Percentiles rank a stretch among this genome's conserved stretches.
These are phyloP conservation scores for Drosophila sordidula DNA, from an alignment of 2,888 invertebrate genomes.

Conservation along the genomic window DNA sequence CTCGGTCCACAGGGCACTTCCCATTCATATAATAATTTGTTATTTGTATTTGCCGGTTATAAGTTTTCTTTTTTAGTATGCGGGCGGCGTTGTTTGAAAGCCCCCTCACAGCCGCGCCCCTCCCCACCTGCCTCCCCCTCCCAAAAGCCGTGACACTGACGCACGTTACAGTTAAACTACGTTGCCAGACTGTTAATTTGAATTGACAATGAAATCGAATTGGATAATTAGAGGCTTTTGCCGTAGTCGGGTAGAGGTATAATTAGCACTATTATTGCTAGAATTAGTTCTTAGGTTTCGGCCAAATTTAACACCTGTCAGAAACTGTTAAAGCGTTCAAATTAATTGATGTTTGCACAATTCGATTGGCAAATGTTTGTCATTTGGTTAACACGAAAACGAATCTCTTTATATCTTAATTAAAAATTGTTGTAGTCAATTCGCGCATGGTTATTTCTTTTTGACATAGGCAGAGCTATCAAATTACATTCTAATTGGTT, in stretches of 20 bases:
- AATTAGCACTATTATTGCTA: slow-evolving; percentile 36
- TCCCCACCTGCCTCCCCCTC: slow-evolving; percentile 3
- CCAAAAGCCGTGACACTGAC: slow-evolving; percentile 43
- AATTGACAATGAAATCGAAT: slow-evolving; percentile 61
- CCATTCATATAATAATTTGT: neutral
- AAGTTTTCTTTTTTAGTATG: slow-evolving; percentile 27
- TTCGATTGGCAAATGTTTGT: slow-evolving; percentile 22
- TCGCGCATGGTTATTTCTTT: neutral
- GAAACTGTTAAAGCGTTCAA: slow-evolving; percentile 27
- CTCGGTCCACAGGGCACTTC: neutral
- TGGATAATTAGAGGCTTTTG: slow-evolving; percentile 37
- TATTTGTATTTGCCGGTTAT: neutral
- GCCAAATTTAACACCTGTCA: slow-evolving; percentile 31
- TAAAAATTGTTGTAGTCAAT: slow-evolving; percentile 28
- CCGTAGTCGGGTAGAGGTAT: slow-evolving; percentile 5
- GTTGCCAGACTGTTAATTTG: slow-evolving; percentile 59
- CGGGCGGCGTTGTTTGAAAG: slow-evolving; percentile 10
- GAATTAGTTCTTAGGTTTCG: slow-evolving; percentile 4
- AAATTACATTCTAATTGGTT: neutral
- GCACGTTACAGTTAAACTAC: slow-evolving; percentile 69
- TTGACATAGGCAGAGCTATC: neutral
- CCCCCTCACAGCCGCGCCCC: neutral
- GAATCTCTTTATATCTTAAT: slow-evolving; percentile 30
- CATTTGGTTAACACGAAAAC: slow-evolving; percentile 42
- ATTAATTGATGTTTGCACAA: slow-evolving; percentile 45